Evolutionary conservation across 2,113 vertebrate species (phyloP), one percentile per base, ranked within the genome.

Genomic region (Cryptoleucopteryx plumbea): DNA sequence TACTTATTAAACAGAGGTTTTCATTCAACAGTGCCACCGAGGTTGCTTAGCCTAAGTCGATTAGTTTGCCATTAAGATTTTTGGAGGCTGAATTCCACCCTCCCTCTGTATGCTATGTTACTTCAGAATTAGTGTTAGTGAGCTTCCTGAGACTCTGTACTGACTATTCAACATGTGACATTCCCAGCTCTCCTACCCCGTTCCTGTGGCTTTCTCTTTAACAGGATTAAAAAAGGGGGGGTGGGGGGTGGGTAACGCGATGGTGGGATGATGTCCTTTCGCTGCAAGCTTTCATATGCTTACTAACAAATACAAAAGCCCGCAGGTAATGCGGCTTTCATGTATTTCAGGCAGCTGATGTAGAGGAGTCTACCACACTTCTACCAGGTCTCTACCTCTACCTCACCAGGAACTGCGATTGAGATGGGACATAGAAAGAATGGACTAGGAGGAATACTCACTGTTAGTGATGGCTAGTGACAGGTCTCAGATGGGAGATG

Each of bases 281-380:
- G 50, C 21, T 71, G 38, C 52, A 71, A 45, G 42, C 12, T 70
- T 77, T 93, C 27, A 6, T 63, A 7, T n/a, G 43, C 34, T 85
- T 86, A 20, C 20, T 82, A 55, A 77, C 31, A 52, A 67, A 67
- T 52, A 20, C 23, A 53, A 83, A 93, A 59, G 5, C 4, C 12
- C 6, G 10, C 43, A 29, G 38, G n/a, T 68, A n/a, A 15, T 55
- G 56, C 0, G 0, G 10, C 22, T 86, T 88, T 75, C 43, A 12
- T 55, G 4, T 42, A 15, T 47, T 82, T 80, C 43, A 61, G 67
- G 36, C 52, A 77, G 47, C 56, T 38, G 43, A 74, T 20, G 9
- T 55, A 40, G 53, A 66, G 50, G 40, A 62, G 45, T 47, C 63
- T 56, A 20, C n/a, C 10, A 78, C 50, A 71, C 8, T 71, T 75